A percentile compares a stretch with the other conserved stretches of the same genome.
Conservation (phyloP, 2,113 vertebrate genomes). For the Corapipo altera region DNA sequence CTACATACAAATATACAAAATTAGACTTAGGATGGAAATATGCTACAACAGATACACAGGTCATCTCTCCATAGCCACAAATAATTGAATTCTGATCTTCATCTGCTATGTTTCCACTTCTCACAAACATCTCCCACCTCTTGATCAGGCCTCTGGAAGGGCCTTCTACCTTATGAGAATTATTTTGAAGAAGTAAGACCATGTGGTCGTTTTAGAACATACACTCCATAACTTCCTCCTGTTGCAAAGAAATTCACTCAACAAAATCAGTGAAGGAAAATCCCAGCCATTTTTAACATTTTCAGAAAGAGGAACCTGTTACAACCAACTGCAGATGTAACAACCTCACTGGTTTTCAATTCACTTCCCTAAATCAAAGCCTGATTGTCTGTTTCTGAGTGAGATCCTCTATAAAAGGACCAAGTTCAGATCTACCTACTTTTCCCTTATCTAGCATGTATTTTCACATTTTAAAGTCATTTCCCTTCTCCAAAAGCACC, state of each 20-base stretch:
- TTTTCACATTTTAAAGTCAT: neutral
- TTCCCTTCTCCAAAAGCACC: neutral
- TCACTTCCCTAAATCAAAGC: slow-evolving; percentile 14
- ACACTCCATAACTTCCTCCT: slow-evolving; percentile 6
- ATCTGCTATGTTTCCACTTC: neutral
- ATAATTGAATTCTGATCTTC: neutral
- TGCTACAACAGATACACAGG: neutral
- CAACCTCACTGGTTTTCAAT: neutral
- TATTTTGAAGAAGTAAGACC: slow-evolving; percentile 1
- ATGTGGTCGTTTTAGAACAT: neutral
- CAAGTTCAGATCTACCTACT: neutral
- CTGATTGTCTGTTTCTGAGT: neutral
- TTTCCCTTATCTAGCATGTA: neutral
- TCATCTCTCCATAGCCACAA: neutral
- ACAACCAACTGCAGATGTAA: neutral
- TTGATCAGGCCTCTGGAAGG: neutral
- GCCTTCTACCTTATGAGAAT: neutral
- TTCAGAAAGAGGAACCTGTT: slow-evolving; percentile 34
- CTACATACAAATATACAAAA: neutral
- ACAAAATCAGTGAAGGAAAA: neutral
- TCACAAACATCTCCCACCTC: neutral
- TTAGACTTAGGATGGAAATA: neutral
- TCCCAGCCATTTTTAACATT: neutral
- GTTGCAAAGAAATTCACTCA: neutral
- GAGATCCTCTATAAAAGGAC: neutral